Evolutionary conservation across 2,888 invertebrate genomes (phyloP).

Genomic region (Sylvicola cinctus): DNA sequence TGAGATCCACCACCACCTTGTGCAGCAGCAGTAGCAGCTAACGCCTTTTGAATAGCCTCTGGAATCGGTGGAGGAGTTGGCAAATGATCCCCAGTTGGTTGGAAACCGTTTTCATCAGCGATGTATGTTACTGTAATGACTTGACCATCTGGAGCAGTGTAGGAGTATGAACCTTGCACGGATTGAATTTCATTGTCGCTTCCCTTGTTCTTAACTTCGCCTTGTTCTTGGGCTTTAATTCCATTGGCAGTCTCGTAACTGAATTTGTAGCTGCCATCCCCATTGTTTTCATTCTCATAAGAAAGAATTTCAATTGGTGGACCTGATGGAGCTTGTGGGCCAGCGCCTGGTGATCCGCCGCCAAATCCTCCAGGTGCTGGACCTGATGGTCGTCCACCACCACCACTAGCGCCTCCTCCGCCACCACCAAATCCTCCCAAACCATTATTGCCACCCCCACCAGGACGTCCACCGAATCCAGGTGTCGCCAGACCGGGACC

Average conservation of each 20-base stretch:
- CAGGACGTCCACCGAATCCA: conserved; percentile 8
- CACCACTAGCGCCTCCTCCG: conserved; percentile 7
- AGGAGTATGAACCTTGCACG: conserved; percentile 37
- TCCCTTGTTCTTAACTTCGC: conserved; percentile 36
- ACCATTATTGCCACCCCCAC: conserved; percentile 10
- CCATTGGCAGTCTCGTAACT: conserved; percentile 31
- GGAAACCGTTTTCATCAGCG: conserved; percentile 46
- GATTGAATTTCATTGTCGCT: conserved; percentile 32
- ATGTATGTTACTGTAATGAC: conserved; percentile 36
- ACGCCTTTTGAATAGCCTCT: conserved; percentile 36
- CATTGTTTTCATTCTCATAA: conserved; percentile 34
- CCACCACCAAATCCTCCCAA: conserved; percentile 11
- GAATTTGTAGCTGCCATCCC: conserved; percentile 35
- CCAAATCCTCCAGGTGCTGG: conserved; percentile 12
- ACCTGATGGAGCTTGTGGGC: conserved; percentile 16
- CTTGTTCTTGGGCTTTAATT: conserved; percentile 37
- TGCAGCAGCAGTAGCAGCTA: conserved; percentile 31
- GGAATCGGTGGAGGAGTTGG: conserved; percentile 44
- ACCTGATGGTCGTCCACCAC: conserved; percentile 8
- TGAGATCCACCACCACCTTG: too few relatives aligned
- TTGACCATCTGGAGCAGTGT: conserved; percentile 42
- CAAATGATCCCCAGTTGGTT: conserved; percentile 31
- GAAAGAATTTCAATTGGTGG: conserved; percentile 31
- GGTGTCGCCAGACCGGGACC: conserved; percentile 20
- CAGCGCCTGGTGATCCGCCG: too few relatives aligned